Evolutionary conservation across 2,113 vertebrate species (phyloP).

Genomic region (Piaya cayana): DNA sequence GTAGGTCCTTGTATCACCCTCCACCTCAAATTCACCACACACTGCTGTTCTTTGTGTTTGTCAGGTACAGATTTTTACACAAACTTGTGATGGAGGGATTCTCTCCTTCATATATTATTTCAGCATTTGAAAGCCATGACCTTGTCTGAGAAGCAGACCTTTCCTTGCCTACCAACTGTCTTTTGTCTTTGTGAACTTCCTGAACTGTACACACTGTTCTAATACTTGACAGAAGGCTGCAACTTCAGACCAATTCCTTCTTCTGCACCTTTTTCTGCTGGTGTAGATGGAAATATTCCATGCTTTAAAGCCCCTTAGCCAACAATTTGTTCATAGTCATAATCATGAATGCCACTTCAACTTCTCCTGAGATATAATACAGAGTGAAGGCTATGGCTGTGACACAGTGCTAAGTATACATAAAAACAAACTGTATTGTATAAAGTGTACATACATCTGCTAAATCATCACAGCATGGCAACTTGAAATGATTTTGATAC

Average conservation of each 20-base stretch:
- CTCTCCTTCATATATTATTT: neutral
- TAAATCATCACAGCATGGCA: neutral
- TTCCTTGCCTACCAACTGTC: neutral
- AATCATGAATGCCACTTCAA: neutral
- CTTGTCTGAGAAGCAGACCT: neutral
- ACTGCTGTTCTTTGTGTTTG: neutral
- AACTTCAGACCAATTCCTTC: neutral
- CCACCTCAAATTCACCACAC: neutral
- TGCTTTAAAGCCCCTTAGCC: neutral
- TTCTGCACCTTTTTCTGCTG: neutral
- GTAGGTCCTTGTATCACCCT: neutral
- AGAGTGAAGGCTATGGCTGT: neutral
- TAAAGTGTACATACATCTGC: neutral
- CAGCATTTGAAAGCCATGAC: neutral
- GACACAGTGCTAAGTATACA: neutral
- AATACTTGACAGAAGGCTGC: neutral
- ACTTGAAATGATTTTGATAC: neutral
- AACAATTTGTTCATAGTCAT: neutral
- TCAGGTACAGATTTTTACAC: neutral
- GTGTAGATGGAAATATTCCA: neutral
- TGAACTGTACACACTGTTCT: neutral
- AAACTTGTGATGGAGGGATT: neutral
- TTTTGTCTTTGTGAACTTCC: neutral
- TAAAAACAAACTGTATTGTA: neutral
- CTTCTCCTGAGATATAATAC: neutral